These are phyloP conservation scores for Thaumatotibia leucotreta DNA, from an alignment of 1,140 invertebrate species.

Conservation along the genomic window DNA sequence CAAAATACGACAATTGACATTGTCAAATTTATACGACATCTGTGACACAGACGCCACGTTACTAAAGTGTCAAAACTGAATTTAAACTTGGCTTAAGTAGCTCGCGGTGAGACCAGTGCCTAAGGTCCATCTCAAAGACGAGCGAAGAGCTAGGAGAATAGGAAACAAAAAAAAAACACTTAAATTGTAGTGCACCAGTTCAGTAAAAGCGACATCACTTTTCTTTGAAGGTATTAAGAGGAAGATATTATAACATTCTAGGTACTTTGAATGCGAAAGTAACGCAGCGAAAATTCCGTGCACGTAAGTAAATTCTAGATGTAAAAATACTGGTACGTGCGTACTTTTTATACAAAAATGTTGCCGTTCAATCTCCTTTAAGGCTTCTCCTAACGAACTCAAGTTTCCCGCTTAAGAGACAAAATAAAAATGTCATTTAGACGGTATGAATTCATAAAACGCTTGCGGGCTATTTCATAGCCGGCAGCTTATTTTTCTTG, in stretches of 20 bases:
- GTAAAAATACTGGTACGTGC: neutral
- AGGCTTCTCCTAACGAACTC: conserved; percentile 3
- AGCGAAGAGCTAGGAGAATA: too few species aligned
- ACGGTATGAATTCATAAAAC: conserved; percentile 60
- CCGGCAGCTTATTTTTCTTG: conserved; percentile 44
- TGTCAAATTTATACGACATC: too few species aligned
- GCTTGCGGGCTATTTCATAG: conserved; percentile 48
- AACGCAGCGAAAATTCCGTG: neutral
- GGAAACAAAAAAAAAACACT: too few species aligned
- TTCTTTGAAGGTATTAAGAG: too few species aligned
- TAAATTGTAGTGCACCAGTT: too few species aligned
- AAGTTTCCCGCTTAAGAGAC: conserved; percentile 47
- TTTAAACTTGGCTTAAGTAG: too few species aligned
- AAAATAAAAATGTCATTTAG: conserved; percentile 58
- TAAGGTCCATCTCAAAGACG: too few species aligned
- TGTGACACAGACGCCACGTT: too few species aligned
- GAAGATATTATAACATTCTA: neutral
- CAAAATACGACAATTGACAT: too few species aligned
- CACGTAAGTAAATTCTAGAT: neutral
- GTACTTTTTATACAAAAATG: neutral
- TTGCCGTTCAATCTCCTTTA: neutral
- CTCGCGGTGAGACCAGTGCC: too few species aligned
- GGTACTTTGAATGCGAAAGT: neutral
- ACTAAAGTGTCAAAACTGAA: too few species aligned
- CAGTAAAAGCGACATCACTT: too few species aligned